Evolutionary conservation across 2,888 invertebrate genomes (phyloP).

Genomic region (Graphium colonna): DNA sequence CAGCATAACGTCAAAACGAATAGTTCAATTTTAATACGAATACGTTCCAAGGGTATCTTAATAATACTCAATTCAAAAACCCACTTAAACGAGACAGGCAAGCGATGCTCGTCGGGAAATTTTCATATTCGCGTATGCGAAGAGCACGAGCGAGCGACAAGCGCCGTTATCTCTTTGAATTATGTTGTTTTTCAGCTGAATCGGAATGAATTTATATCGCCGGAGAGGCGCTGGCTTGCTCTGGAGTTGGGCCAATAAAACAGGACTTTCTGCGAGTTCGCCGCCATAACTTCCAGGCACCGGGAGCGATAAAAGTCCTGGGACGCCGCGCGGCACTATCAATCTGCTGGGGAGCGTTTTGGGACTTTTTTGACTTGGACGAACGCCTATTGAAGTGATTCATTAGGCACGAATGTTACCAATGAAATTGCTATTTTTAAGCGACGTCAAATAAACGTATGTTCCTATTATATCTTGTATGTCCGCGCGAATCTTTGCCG

Average conservation of each 20-base stretch:
- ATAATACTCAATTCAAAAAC: slow-evolving; percentile 6
- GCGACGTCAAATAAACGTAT: no score
- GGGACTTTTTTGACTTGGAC: no score
- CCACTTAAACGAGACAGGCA: slow-evolving; percentile 13
- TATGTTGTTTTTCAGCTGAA: slow-evolving; percentile 72
- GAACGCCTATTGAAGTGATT: no score
- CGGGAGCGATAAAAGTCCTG: slow-evolving; percentile 64
- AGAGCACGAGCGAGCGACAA: slow-evolving; percentile 44
- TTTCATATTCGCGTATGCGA: slow-evolving; percentile 33
- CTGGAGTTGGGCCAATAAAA: slow-evolving; percentile 71
- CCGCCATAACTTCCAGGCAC: slow-evolving; percentile 54
- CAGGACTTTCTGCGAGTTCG: slow-evolving; percentile 59
- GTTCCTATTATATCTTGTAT: no score
- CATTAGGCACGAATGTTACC: no score
- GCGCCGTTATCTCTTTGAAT: slow-evolving; percentile 55
- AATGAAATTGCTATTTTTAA: no score
- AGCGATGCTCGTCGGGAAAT: neutral
- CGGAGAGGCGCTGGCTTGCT: slow-evolving; percentile 33
- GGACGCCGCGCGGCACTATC: slow-evolving; percentile 60
- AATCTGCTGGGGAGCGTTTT: no score
- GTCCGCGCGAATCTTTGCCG: no score
- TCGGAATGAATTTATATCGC: slow-evolving; percentile 61
- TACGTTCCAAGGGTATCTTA: neutral
- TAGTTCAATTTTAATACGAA: no score
- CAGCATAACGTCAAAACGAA: no score